Evolutionary conservation across 2,888 invertebrate species (phyloP).

Genomic region (Aspidiotus rigidus): DNA sequence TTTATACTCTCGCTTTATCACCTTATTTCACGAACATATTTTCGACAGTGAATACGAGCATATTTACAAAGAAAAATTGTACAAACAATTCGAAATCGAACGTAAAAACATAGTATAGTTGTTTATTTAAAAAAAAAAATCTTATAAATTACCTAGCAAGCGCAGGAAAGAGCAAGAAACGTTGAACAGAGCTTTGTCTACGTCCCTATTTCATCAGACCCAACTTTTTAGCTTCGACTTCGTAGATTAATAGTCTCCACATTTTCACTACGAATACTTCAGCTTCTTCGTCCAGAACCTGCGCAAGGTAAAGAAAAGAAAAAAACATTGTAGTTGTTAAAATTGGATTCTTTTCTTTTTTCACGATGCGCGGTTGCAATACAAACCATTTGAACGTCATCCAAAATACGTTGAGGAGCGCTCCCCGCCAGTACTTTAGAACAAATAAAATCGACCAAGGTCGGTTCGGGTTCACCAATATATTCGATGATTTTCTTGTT

Average conservation of each 20-base stretch:
- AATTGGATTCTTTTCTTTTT: neutral
- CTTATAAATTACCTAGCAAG: too few relatives aligned
- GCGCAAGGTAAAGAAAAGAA: constrained; percentile 39
- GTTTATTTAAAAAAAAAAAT: too few relatives aligned
- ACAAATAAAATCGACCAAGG: constrained; percentile 98
- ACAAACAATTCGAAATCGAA: too few relatives aligned
- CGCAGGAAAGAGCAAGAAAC: too few relatives aligned
- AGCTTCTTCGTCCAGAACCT: constrained; percentile 99
- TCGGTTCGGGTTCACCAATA: constrained; percentile 97
- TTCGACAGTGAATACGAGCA: too few relatives aligned
- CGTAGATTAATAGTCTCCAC: constrained; percentile 99
- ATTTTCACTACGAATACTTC: constrained; percentile 99
- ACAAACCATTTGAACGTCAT: constrained; percentile 95
- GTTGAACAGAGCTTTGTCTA: too few relatives aligned
- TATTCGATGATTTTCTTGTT: constrained; percentile 99
- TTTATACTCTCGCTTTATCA: too few relatives aligned
- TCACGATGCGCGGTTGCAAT: neutral
- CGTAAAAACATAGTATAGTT: too few relatives aligned
- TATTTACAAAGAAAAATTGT: too few relatives aligned
- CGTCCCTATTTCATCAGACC: constrained; percentile 66
- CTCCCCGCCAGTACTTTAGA: constrained; percentile 92
- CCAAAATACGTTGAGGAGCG: constrained; percentile 86
- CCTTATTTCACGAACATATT: too few relatives aligned
- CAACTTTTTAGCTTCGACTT: constrained; percentile 95
- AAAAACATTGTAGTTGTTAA: neutral